These are phyloP conservation scores for Holothuria leucospilota DNA, from an alignment of 53 echinoderm and acorn worm genomes.

Conservation along the genomic window DNA sequence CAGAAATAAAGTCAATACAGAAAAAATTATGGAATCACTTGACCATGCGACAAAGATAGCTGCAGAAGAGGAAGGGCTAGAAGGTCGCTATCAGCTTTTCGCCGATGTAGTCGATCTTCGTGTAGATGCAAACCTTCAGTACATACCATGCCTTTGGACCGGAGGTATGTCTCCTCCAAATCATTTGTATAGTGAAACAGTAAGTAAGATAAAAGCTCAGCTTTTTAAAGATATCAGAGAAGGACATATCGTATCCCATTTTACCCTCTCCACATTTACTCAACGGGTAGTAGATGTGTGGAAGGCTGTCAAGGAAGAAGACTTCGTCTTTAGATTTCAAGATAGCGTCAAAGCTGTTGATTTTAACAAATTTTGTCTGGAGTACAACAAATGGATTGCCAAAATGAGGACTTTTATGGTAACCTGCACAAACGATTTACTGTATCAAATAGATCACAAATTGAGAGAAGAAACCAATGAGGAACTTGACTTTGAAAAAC, in stretches of 20 bases:
- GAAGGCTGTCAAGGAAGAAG: slow-evolving; percentile 12
- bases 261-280: slow-evolving; percentile 6
- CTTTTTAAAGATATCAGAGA: slow-evolving; percentile 18
- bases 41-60: slow-evolving; percentile 26
- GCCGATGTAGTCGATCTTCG: slow-evolving; percentile 9
- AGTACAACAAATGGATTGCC: slow-evolving; percentile 23
- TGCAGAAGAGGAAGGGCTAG: slow-evolving; percentile 17
- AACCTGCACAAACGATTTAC: not conserved
- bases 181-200: slow-evolving; percentile 38
- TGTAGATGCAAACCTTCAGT: slow-evolving; percentile 17
- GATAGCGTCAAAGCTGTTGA: slow-evolving; percentile 25
- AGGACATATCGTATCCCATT: not conserved
- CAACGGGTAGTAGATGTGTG: slow-evolving; percentile 20
- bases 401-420: slow-evolving; percentile 7
- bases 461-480: not conserved
- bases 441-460: not conserved
- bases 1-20: slow-evolving; percentile 23
- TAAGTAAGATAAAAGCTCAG: not conserved
- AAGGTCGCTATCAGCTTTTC: not conserved
- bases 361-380: slow-evolving; percentile 19
- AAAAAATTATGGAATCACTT: slow-evolving; percentile 17
- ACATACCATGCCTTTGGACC: slow-evolving; percentile 37
- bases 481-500: not conserved
- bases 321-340: slow-evolving; percentile 29
- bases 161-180: slow-evolving; percentile 36